Evolutionary conservation across 1,140 invertebrate genomes (phyloP), one percentile per base, ranked within the genome.

Genomic region (Ctenoplectra terminalis): DNA sequence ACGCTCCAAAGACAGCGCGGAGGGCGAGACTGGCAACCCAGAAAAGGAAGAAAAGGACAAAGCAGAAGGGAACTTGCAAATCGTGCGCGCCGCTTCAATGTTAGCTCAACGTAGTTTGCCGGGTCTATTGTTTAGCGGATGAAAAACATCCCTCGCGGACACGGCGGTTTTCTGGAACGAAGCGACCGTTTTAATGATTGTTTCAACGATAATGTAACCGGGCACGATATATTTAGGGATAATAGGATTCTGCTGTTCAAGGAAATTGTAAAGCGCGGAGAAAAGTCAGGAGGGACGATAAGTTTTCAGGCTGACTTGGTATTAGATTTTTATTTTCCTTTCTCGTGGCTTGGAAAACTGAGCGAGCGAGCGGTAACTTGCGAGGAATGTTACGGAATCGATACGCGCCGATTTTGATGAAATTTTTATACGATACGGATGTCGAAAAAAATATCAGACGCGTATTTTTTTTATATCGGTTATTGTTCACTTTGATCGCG

Each of bases 41-140:
- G 37, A 40, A 17, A 34, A 69, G 46, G 11, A 29, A n/a, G 31
- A 52, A 60, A 37, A 54, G 34, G 34, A 46, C 29, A 43, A 48
- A 46, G 29, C 26, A 23, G 31, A 17, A n/a, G 31, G 34, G 40
- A 63, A 75, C 79, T 86, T 83, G 82, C 82, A 84, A 87, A 88
- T 89, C 82, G 83, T 86, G 40, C 46, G 73, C 58, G 54, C 72
- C 48, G 23, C 67, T 71, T 34, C 31, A 37, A 56, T 71, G 67
- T 56, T 71, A 71, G 67, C 67, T 71, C 31, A 54, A 71, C 48
- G 31, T 56, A 71, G 67, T 71, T 71, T 71, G 52, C 67, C 48
- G 13, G 15, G 48, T 26, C 48, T 54, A 71, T 71, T 71, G 67
- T 71, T 71, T 71, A 52, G 67, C 50, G 31, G 67, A 71, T 71